These are phyloP conservation scores for Megaceryle alcyon DNA, from an alignment of 2,797 vertebrate species.

Conservation along the genomic window DNA sequence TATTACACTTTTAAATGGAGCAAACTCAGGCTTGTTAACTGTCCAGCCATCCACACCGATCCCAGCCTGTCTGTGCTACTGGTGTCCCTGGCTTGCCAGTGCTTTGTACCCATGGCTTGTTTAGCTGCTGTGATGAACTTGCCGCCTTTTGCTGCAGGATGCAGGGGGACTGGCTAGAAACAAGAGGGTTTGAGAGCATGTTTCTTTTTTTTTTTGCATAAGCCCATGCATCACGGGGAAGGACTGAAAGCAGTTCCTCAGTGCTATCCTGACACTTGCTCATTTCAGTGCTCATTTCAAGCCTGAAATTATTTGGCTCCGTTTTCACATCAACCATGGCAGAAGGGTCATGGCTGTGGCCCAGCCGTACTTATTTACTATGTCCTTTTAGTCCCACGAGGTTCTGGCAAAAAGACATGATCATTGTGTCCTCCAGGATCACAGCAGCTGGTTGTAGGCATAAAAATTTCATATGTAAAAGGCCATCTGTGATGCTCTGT, in stretches of 20 bases:
- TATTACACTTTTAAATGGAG: not conserved
- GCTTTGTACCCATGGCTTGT: not conserved
- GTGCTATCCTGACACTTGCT: not conserved
- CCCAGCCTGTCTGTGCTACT: not conserved
- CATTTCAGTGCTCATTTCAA: not conserved
- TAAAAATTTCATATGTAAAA: not conserved
- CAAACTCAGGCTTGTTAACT: not conserved
- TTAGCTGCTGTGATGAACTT: not conserved
- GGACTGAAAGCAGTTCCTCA: not conserved
- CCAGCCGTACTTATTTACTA: not conserved
- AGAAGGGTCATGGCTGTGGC: not conserved
- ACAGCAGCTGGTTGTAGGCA: not conserved
- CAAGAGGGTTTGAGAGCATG: not conserved
- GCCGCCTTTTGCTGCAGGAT: not conserved
- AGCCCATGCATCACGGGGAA: not conserved
- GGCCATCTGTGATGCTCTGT: rapidly evolving
- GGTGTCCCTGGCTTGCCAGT: not conserved
- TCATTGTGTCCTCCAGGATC: not conserved
- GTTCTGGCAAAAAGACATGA: not conserved
- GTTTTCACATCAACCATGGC: not conserved
- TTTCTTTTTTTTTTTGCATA: not conserved
- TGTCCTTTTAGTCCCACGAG: not conserved
- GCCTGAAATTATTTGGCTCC: not conserved
- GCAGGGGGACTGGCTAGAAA: not conserved
- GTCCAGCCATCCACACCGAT: rapidly evolving